These are phyloP conservation scores for Actinia equina DNA, from an alignment of 64 coral and sea anemone species.

Conservation along the genomic window DNA sequence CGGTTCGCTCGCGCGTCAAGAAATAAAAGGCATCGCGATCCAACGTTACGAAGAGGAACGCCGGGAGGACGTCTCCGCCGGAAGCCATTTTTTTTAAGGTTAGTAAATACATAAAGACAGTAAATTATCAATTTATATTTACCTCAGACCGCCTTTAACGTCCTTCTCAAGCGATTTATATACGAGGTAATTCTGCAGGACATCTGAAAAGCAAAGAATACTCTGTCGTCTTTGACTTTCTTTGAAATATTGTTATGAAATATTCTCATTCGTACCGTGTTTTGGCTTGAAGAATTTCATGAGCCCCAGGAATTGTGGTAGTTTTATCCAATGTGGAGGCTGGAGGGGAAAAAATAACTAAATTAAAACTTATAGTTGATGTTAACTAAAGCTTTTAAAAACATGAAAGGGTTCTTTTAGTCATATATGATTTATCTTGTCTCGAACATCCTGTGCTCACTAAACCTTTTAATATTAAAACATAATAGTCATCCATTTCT, in stretches of 20 bases:
- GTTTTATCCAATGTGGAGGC: slow-evolving; percentile 65
- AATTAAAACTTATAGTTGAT: neutral
- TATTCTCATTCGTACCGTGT: slow-evolving; percentile 38
- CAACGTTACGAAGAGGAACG: too few relatives aligned
- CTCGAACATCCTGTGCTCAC: too few relatives aligned
- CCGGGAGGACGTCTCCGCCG: too few relatives aligned
- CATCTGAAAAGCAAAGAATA: slow-evolving; percentile 16
- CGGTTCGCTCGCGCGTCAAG: neutral
- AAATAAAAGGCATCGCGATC: too few relatives aligned
- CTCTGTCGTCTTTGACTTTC: neutral
- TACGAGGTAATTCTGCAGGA: slow-evolving; percentile 65
- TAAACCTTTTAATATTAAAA: too few relatives aligned
- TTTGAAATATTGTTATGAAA: neutral
- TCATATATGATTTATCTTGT: too few relatives aligned
- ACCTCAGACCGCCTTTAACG: slow-evolving; percentile 44
- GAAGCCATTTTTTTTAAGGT: neutral
- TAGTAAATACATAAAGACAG: neutral
- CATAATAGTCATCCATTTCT: too few relatives aligned
- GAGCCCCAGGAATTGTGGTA: slow-evolving; percentile 42
- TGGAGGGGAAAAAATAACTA: neutral
- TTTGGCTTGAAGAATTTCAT: slow-evolving; percentile 84
- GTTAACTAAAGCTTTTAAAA: too few relatives aligned
- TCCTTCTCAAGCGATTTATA: slow-evolving; percentile 65
- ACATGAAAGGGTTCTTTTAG: too few relatives aligned
- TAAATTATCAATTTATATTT: neutral